phyloP scores from a whole-genome alignment of 2,113 vertebrate species.

The Platichthys stellatus region DNA sequence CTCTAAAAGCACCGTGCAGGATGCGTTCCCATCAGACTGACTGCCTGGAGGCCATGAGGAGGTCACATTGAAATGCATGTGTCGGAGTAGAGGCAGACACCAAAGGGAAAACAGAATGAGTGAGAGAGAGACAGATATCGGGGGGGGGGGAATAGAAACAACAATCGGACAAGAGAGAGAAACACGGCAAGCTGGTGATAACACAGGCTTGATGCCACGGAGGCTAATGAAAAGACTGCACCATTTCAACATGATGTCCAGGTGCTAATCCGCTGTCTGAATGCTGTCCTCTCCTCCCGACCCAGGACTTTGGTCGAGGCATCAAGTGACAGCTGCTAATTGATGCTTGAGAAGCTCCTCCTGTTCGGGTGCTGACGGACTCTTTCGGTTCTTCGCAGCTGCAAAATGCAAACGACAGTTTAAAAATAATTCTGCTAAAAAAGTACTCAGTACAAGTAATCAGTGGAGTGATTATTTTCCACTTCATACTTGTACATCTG shows the following conservation, averaged over 20 bases:
- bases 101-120: conserved; percentile 3
- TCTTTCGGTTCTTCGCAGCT: background rate
- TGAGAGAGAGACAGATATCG: background rate
- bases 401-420: background rate
- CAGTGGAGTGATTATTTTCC: too few species aligned
- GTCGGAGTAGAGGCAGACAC: conserved; percentile 23
- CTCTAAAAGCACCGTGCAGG: conserved; percentile 69
- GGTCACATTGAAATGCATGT: conserved; percentile 69
- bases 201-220: conserved; percentile 21
- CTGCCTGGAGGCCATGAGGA: conserved; percentile 54
- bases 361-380: background rate
- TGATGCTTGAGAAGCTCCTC: conserved; percentile 10
- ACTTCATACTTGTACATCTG: too few species aligned
- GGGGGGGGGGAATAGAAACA: background rate
- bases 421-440: too few species aligned
- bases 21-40: conserved; percentile 52
- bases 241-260: conserved; percentile 32
- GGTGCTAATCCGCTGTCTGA: conserved; percentile 41
- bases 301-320: conserved; percentile 12
- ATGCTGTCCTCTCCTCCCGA: conserved; percentile 19
- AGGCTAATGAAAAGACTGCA: conserved; percentile 36
- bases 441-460: too few species aligned
- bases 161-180: background rate
- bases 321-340: conserved; percentile 30
- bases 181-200: background rate